phyloP scores from a whole-genome alignment of 2,113 vertebrate genomes.

The Kobus ellipsiprymnus region DNA sequence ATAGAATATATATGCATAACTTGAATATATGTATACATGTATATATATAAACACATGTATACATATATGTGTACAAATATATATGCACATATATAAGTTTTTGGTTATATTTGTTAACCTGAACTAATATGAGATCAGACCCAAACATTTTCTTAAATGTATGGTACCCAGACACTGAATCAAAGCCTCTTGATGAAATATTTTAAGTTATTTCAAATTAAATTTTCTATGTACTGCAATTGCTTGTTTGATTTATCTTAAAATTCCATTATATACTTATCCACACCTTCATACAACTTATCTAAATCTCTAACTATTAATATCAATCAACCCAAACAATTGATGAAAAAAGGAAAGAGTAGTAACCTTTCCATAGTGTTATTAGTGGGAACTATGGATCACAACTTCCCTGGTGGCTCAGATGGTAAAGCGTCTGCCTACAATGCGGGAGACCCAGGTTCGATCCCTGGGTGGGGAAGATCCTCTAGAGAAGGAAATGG shows the following conservation, averaged over 20 bases:
- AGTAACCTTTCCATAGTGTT: not conserved
- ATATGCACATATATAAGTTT: not conserved
- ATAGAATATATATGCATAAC: not conserved
- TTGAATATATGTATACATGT: not conserved
- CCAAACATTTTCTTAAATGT: not conserved
- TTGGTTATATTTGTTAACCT: conserved; percentile 47
- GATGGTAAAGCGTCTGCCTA: too few relatives aligned
- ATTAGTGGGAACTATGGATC: not conserved
- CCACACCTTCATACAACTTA: not conserved
- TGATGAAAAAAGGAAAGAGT: not conserved
- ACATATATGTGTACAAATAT: not conserved
- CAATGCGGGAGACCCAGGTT: too few relatives aligned
- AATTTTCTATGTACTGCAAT: conserved; percentile 56
- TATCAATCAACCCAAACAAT: not conserved
- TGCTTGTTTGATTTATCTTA: conserved; percentile 30
- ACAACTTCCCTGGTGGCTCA: not conserved
- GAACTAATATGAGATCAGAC: conserved; percentile 37
- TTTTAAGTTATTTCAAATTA: conserved; percentile 67
- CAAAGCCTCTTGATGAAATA: conserved; percentile 35
- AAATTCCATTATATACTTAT: not conserved
- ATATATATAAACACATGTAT: not conserved
- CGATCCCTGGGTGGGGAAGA: too few relatives aligned
- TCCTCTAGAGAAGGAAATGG: too few relatives aligned
- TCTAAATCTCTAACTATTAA: not conserved
- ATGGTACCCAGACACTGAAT: not conserved